These are phyloP conservation scores for Ginglymostoma cirratum DNA, from an alignment of 2,113 vertebrate genomes.

Conservation along the genomic window DNA sequence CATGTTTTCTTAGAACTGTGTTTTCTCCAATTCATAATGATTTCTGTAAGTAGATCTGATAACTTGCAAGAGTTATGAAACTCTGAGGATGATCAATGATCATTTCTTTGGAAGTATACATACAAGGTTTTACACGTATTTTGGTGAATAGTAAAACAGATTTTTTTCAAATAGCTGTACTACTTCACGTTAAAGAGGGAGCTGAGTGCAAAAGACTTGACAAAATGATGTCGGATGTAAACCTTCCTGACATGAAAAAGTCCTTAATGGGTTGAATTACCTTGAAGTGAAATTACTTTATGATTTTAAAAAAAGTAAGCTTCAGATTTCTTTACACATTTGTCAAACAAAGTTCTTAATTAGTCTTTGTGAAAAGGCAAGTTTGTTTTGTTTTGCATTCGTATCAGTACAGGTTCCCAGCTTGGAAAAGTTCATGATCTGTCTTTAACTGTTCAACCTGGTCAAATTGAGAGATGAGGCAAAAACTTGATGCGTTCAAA, in stretches of 20 bases:
- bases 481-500: neutral
- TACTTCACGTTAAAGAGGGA: neutral
- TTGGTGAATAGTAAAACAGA: neutral
- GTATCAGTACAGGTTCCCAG: neutral
- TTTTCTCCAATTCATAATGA: neutral
- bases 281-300: neutral
- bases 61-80: neutral
- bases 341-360: neutral
- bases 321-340: neutral
- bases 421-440: neutral
- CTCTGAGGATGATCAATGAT: neutral
- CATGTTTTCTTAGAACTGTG: neutral
- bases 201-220: neutral
- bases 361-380: neutral
- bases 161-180: neutral
- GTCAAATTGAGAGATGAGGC: neutral
- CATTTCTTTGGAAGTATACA: neutral
- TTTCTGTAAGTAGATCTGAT: neutral
- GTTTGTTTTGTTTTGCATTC: neutral
- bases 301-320: neutral
- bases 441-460: neutral
- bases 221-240: neutral
- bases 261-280: neutral
- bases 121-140: neutral
- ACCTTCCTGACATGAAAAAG: neutral